Evolutionary conservation across 2,888 invertebrate species (phyloP).

Genomic region (Aspidapion aeneum): DNA sequence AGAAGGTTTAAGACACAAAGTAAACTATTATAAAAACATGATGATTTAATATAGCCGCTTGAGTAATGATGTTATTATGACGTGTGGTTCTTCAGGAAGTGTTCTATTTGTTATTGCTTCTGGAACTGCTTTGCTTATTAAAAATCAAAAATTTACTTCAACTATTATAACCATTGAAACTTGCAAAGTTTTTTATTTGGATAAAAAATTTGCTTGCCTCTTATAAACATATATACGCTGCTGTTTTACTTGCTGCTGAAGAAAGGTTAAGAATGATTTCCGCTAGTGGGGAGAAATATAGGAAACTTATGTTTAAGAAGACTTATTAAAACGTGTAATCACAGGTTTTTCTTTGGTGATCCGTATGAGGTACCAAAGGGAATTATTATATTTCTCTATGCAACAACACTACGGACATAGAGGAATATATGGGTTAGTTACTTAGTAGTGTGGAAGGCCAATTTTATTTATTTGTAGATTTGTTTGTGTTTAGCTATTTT

Average conservation of each 20-base stretch:
- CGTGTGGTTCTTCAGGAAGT: conserved; percentile 56
- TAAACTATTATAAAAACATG: not conserved
- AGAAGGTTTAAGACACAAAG: conserved; percentile 5
- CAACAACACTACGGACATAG: too few relatives aligned
- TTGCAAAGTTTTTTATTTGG: conserved; percentile 58
- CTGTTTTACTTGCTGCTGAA: conserved; percentile 22
- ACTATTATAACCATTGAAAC: conserved; percentile 59
- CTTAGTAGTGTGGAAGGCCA: too few relatives aligned
- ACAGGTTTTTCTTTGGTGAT: too few relatives aligned
- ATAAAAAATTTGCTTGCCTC: conserved; percentile 41
- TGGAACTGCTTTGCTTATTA: conserved; percentile 59
- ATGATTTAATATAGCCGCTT: conserved; percentile 1
- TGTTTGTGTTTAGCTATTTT: too few relatives aligned
- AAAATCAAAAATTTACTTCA: conserved; percentile 53
- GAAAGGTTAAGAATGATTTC: conserved; percentile 18
- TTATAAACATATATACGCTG: conserved; percentile 20
- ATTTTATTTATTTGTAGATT: too few relatives aligned
- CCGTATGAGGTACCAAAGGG: too few relatives aligned
- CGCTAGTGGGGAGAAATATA: conserved; percentile 25
- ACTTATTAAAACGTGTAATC: conserved; percentile 10
- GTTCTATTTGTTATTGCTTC: conserved; percentile 62
- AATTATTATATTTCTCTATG: too few relatives aligned
- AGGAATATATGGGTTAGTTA: too few relatives aligned
- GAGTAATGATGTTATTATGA: conserved; percentile 58
- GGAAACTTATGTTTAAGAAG: conserved; percentile 25